Percentiles rank a stretch among this genome's conserved stretches.
These are phyloP conservation scores for Ascidia mentula DNA, from an alignment of 23 tunicate genomes.

Conservation along the genomic window DNA sequence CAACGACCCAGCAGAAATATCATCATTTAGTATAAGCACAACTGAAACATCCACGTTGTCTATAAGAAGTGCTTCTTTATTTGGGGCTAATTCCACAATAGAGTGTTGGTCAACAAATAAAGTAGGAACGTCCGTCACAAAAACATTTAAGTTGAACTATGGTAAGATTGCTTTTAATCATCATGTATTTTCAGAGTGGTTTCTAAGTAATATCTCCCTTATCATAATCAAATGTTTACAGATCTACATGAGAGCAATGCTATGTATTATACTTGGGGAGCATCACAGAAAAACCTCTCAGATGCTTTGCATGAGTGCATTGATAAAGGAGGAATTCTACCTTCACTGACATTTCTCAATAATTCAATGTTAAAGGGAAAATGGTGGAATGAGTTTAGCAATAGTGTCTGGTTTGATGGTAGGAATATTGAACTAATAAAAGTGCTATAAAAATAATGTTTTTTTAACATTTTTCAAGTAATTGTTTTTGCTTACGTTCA, in stretches of 20 bases:
- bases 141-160: not conserved
- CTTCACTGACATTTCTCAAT: not conserved
- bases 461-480: no score
- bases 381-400: not conserved
- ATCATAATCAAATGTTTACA: not conserved
- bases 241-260: not conserved
- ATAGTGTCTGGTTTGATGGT: not conserved
- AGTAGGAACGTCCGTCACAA: not conserved
- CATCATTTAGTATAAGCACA: not conserved
- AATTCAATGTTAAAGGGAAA: not conserved
- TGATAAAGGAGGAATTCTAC: not conserved
- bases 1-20: not conserved
- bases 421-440: no score
- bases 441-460: not conserved
- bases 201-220: no score
- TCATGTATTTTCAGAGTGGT: not conserved
- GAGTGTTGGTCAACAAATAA: slow-evolving; percentile 9
- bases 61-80: not conserved
- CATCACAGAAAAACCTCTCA: not conserved
- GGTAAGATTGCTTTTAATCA: not conserved
- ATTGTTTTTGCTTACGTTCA: no score
- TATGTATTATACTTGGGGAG: not conserved
- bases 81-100: not conserved
- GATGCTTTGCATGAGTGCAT: not conserved
- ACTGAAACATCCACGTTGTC: not conserved